phyloP scores from a whole-genome alignment of 2,797 vertebrate genomes.

The Epinephelus awoara region DNA sequence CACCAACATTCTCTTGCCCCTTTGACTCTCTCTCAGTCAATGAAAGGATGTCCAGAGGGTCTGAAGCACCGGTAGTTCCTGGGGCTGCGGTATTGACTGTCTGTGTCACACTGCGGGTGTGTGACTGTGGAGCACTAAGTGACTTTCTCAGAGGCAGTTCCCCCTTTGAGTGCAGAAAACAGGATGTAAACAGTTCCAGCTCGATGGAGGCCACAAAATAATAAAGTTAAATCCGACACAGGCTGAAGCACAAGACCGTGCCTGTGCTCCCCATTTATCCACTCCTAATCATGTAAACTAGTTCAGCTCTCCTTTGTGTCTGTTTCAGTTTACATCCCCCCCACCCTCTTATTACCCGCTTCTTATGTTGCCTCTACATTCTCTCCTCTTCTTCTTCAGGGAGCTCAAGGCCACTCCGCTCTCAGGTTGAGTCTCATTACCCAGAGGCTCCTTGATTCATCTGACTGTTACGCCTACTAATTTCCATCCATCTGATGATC shows the following conservation, averaged over 20 bases:
- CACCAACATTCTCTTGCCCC: background rate
- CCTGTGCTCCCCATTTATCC: constrained; percentile 28
- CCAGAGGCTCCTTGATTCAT: background rate
- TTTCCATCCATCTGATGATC: background rate
- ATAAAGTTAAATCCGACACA: constrained; percentile 47
- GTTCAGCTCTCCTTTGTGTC: constrained; percentile 17
- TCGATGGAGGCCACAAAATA: constrained; percentile 58
- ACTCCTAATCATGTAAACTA: constrained; percentile 33
- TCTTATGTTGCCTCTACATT: background rate
- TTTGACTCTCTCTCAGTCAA: constrained; percentile 6
- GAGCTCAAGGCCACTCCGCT: background rate
- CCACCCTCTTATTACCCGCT: background rate
- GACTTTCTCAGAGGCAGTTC: constrained; percentile 27
- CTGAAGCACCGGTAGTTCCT: background rate
- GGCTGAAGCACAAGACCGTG: constrained; percentile 15
- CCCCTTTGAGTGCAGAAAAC: constrained; percentile 26
- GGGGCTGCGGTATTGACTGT: constrained; percentile 4
- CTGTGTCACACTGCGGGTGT: constrained; percentile 2
- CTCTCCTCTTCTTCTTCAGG: background rate
- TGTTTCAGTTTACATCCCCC: constrained; percentile 15
- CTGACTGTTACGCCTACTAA: background rate
- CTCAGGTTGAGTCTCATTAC: background rate
- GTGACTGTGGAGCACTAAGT: constrained; percentile 2
- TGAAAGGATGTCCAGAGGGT: constrained; percentile 9
- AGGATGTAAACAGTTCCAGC: constrained; percentile 53